Conservation (phyloP, 2,888 invertebrate genomes). For the Rhagonycha fulva region DNA sequence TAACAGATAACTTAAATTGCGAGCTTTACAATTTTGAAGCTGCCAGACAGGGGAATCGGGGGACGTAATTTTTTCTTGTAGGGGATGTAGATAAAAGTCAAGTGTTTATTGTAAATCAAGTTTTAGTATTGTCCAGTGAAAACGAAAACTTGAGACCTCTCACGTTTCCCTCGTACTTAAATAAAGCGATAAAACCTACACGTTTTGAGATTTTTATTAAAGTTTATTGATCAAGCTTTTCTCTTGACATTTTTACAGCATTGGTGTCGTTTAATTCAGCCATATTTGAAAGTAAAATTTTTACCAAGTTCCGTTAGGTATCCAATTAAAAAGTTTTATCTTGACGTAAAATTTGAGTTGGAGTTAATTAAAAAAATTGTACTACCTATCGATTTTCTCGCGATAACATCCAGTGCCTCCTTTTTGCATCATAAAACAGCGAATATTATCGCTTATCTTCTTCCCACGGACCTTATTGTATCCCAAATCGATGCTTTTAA, state of each 20-base stretch:
- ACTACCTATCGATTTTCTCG: neutral
- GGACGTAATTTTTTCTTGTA: neutral
- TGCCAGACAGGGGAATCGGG: neutral
- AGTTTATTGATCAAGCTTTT: constrained; percentile 2
- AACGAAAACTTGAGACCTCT: neutral
- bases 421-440: constrained; percentile 4
- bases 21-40: neutral
- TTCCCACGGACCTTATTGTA: constrained; percentile 13
- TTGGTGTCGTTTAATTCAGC: neutral
- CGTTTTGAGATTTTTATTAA: constrained; percentile 2
- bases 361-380: neutral
- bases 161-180: neutral
- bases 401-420: neutral
- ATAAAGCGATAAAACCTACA: constrained; percentile 1
- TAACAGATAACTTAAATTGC: neutral
- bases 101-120: constrained; percentile 2
- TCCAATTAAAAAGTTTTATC: neutral
- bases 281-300: neutral
- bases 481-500: constrained; percentile 9
- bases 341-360: neutral
- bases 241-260: neutral
- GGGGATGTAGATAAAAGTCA: neutral
- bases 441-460: constrained; percentile 11
- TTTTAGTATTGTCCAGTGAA: neutral
- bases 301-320: neutral